These are phyloP conservation scores for Amyelois transitella DNA, from an alignment of 1,140 invertebrate species.

Conservation along the genomic window DNA sequence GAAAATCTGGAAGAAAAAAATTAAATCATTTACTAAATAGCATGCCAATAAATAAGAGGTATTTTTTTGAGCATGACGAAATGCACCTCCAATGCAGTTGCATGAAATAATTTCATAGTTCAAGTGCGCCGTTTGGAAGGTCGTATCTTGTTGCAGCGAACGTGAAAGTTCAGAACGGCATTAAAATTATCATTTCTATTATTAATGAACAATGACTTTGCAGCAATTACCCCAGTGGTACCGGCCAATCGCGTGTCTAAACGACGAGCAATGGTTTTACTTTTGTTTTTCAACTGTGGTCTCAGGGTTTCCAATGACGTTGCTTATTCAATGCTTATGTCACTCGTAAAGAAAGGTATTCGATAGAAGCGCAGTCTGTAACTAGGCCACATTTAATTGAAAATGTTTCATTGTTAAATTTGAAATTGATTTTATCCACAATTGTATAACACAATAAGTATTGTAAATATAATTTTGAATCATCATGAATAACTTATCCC, in stretches of 20 bases:
- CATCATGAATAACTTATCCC: no score
- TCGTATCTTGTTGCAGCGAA: conserved; percentile 29
- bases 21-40: background rate
- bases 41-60: background rate
- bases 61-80: conserved; percentile 29
- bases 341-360: background rate
- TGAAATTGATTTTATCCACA: background rate
- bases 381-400: background rate
- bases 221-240: conserved; percentile 64
- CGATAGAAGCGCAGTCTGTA: background rate
- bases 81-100: conserved; percentile 14
- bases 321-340: conserved; percentile 1
- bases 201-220: conserved; percentile 44
- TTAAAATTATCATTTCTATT: conserved; percentile 51
- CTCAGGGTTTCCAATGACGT: conserved; percentile 7
- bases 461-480: no score
- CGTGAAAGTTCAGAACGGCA: conserved; percentile 59
- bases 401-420: background rate
- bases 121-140: conserved; percentile 17
- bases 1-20: no score
- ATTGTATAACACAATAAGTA: background rate
- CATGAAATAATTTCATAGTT: background rate
- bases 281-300: conserved; percentile 25
- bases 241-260: conserved; percentile 49
- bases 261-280: conserved; percentile 32